Percentiles rank a stretch among this genome's conserved stretches.
Conservation (phyloP, 1,140 invertebrate species). For the Paracyclopina nana region DNA sequence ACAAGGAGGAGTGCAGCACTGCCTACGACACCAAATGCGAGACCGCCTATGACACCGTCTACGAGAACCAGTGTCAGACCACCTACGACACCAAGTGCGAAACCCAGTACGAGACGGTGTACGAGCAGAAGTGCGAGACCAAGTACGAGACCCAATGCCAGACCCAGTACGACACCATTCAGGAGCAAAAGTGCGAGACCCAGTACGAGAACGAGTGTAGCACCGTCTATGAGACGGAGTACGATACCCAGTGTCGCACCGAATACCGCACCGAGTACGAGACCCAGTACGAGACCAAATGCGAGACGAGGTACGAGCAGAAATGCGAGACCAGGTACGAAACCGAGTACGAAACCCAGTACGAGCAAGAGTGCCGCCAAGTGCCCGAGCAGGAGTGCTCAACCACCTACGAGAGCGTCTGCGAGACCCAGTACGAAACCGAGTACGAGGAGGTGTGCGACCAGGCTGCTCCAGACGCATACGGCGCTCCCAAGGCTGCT, state of each 20-base stretch:
- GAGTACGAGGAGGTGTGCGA: conserved; percentile 14
- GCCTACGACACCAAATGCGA: conserved; percentile 4
- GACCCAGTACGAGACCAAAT: conserved; percentile 3
- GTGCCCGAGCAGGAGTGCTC: conserved; percentile 11
- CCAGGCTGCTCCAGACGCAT: not conserved
- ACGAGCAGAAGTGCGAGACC: conserved; percentile 13
- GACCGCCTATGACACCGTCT: conserved; percentile 2
- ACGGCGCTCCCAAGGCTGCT: conserved; percentile 14
- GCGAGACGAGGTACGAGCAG: conserved; percentile 9
- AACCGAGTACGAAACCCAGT: conserved; percentile 4
- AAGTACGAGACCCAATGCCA: conserved; percentile 10
- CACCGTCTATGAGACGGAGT: conserved; percentile 7
- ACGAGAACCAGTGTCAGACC: conserved; percentile 5
- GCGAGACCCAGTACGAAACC: conserved; percentile 12
- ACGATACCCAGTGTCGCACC: conserved; percentile 11
- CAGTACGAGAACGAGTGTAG: not conserved
- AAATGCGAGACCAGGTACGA: conserved; percentile 15
- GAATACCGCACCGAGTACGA: conserved; percentile 9
- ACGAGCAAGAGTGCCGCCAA: conserved; percentile 12
- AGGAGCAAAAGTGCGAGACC: conserved; percentile 14
- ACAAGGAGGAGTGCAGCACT: not conserved
- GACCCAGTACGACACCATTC: conserved; percentile 5
- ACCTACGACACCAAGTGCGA: conserved; percentile 13
- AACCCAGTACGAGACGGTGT: conserved; percentile 11
- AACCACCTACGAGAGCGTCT: conserved; percentile 7